A percentile compares a stretch with the other conserved stretches of the same genome.
Evolutionary conservation across 2,888 invertebrate genomes (phyloP).

Genomic region (Hirtodrosophila duncani): DNA sequence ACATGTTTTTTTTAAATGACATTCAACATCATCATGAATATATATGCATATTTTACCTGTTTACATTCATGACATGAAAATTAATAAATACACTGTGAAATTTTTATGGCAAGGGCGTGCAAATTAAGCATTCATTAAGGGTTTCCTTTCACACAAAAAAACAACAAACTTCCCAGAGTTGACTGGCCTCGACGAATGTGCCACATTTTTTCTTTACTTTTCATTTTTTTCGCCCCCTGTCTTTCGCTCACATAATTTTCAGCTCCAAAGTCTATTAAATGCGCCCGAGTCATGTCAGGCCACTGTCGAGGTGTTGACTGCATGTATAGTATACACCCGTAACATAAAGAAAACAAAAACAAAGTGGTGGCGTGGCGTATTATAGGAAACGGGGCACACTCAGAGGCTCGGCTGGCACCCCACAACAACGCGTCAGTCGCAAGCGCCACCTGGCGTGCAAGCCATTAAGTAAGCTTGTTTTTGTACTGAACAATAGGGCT

Average conservation of each 20-base stretch:
- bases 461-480: conserved; percentile 66
- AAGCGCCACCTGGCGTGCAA: conserved; percentile 54
- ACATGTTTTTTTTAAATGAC: no score
- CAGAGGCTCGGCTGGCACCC: not conserved
- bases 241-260: conserved; percentile 25
- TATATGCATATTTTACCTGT: not conserved
- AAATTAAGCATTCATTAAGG: conserved; percentile 33
- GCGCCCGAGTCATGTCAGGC: conserved; percentile 48
- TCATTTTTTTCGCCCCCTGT: not conserved
- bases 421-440: not conserved
- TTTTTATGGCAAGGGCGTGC: conserved; percentile 33
- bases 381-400: conserved; percentile 1
- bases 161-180: conserved; percentile 31
- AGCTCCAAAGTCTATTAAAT: conserved; percentile 50
- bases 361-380: no score
- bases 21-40: no score
- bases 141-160: conserved; percentile 15
- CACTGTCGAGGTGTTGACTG: conserved; percentile 40
- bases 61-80: conserved; percentile 31
- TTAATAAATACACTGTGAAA: conserved; percentile 21
- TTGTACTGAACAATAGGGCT: conserved; percentile 49
- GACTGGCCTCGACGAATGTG: conserved; percentile 52
- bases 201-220: conserved; percentile 20
- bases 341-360: conserved; percentile 18
- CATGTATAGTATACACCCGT: conserved; percentile 6